phyloP scores from a whole-genome alignment of 2,797 vertebrate genomes.

The Bradypodion ventrale region DNA sequence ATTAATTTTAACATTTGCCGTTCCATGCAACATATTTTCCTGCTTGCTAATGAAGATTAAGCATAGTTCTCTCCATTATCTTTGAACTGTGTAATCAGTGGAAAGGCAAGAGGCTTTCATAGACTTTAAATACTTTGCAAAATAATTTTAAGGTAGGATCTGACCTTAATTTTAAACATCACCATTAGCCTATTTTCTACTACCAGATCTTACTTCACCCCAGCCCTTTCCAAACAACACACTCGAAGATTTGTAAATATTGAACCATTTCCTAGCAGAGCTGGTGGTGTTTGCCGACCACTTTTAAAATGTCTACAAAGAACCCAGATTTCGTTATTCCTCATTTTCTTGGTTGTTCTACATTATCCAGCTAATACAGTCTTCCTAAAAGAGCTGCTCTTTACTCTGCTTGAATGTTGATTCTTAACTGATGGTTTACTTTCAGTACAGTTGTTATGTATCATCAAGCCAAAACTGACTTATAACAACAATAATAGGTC shows the following conservation, averaged over 20 bases:
- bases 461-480: too few species aligned
- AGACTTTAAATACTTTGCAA: neutral
- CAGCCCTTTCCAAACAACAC: neutral
- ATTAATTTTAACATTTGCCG: conserved; percentile 73
- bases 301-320: neutral
- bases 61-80: conserved; percentile 62
- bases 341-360: neutral
- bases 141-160: conserved; percentile 15
- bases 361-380: neutral
- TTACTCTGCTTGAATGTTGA: neutral
- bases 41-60: conserved; percentile 67
- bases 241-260: neutral
- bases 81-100: conserved; percentile 62
- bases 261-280: neutral
- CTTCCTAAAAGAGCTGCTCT: too few species aligned
- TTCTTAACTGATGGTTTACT: neutral
- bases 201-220: too few species aligned
- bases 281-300: neutral
- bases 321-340: neutral
- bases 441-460: too few species aligned
- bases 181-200: neutral
- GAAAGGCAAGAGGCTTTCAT: conserved; percentile 59
- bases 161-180: conserved; percentile 31
- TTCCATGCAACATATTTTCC: conserved; percentile 66
- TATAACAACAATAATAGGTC: too few species aligned